Evolutionary conservation across 1,140 invertebrate species (phyloP), one percentile per base, ranked within the genome.

Genomic region (Euglossa dilemma): DNA sequence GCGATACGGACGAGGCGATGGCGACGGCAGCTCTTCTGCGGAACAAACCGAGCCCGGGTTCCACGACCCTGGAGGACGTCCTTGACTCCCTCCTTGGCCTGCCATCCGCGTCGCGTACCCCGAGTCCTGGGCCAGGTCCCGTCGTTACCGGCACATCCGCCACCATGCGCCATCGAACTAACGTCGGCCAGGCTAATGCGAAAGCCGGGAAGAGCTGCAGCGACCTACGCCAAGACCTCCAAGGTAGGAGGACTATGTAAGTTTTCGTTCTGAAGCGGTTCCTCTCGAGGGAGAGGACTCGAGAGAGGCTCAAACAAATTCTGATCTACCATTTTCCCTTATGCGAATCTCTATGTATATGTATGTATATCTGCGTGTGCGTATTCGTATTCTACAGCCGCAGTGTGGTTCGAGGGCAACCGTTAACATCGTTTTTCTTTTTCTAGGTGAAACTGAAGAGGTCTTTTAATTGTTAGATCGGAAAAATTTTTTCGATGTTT

Each of bases 11-110:
- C 89, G 91, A 91, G 90, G 91, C 91, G 87, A 91, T 91, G 90
- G 92, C 91, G 89, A 91, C 93, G 85, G 91, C 91, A 90, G 92
- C 90, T 92, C 90, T 92, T 89, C 89, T 92, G 84, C 93, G 93
- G 91, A 94, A 93, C 90, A 94, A 93, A 91, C 94, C 93, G 71
- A 97, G 97, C 88, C 97, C 97, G 70, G 96, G 96, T 88, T 97
- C 97, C 81, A 97, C 98, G 69, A 98, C 97, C 66, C 95, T 99
- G 92, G 98, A 98, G 95, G 98, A 99, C 95, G 98, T 98, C 75
- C 95, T 99, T 92, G 98, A 98, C 94, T 98, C 97, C 77, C 96
- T 99, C 86, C 95, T 98, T 91, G 98, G 97, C 87, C 96, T 98
- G 88, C 96, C 97, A 85, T 95, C 96, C 91, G 95, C 96, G 80